A percentile compares a stretch with the other conserved stretches of the same genome.
phyloP scores from a whole-genome alignment of 2,888 invertebrate species.

The Drosophila multiciliata region DNA sequence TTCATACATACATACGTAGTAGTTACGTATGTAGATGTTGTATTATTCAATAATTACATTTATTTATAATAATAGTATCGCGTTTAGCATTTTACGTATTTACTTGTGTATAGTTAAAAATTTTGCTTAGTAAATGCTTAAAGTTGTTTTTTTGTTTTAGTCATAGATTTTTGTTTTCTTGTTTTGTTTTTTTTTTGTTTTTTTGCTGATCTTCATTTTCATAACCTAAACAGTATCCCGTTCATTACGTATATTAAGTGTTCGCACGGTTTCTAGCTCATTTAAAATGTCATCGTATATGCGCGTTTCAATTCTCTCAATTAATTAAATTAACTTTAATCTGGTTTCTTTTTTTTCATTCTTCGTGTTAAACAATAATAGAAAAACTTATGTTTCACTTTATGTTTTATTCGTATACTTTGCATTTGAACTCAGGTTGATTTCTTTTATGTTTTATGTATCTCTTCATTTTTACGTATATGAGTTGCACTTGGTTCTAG shows the following conservation, averaged over 20 bases:
- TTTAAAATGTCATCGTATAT: constrained; percentile 83
- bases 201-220: constrained; percentile 41
- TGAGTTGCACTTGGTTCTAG: constrained; percentile 69
- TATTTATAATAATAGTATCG: constrained; percentile 64
- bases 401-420: constrained; percentile 84
- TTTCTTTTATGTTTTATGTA: constrained; percentile 60
- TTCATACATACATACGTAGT: constrained; percentile 42
- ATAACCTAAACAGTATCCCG: constrained; percentile 51
- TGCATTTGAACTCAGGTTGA: constrained; percentile 85
- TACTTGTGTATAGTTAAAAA: constrained; percentile 50
- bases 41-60: constrained; percentile 57
- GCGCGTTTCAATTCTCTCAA: constrained; percentile 75
- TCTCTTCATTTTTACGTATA: constrained; percentile 75
- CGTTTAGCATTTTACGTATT: constrained; percentile 59
- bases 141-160: constrained; percentile 48
- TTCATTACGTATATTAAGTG: constrained; percentile 71
- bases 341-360: constrained; percentile 48
- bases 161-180: neutral
- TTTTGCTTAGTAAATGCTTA: constrained; percentile 74
- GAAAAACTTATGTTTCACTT: constrained; percentile 66
- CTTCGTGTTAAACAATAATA: constrained; percentile 67
- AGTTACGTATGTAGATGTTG: constrained; percentile 29
- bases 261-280: constrained; percentile 68
- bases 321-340: constrained; percentile 75
- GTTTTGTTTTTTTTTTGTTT: constrained; percentile 34